A percentile compares a stretch with the other conserved stretches of the same genome.
These are phyloP conservation scores for Solea senegalensis DNA, from an alignment of 2,113 vertebrate species.

Conservation along the genomic window DNA sequence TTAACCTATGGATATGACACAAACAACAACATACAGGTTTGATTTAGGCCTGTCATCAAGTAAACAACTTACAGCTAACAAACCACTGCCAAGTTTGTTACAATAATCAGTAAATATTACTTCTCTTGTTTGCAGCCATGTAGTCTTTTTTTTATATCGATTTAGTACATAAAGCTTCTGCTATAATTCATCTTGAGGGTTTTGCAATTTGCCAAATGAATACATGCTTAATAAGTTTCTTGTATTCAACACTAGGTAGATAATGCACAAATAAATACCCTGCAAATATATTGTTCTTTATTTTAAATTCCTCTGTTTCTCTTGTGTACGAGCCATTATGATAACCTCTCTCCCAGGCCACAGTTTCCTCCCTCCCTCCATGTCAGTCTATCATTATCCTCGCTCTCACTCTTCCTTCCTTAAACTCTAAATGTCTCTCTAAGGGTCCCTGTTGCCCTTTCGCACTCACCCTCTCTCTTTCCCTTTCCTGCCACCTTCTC, in stretches of 20 bases:
- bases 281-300: slow-evolving; percentile 27
- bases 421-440: slow-evolving; percentile 60
- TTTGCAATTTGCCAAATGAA: no score
- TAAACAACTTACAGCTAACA: no score
- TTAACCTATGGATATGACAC: no score
- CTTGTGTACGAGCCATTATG: slow-evolving; percentile 28
- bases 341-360: slow-evolving; percentile 20
- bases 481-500: slow-evolving; percentile 57
- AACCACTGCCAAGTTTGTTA: no score
- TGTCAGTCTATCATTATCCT: slow-evolving; percentile 49
- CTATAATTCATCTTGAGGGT: no score
- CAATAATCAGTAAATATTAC: no score
- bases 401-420: slow-evolving; percentile 66
- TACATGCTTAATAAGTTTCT: not conserved
- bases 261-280: slow-evolving; percentile 46
- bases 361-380: slow-evolving; percentile 24
- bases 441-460: slow-evolving; percentile 52
- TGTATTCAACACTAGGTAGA: slow-evolving; percentile 20
- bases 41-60: no score
- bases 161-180: no score
- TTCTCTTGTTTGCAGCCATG: no score
- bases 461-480: slow-evolving; percentile 47
- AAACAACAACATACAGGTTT: no score
- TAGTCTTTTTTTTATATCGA: no score
- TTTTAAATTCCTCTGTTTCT: not conserved